Evolutionary conservation across 2,797 vertebrate species (phyloP).

Genomic region (Gymnocypris eckloni): DNA sequence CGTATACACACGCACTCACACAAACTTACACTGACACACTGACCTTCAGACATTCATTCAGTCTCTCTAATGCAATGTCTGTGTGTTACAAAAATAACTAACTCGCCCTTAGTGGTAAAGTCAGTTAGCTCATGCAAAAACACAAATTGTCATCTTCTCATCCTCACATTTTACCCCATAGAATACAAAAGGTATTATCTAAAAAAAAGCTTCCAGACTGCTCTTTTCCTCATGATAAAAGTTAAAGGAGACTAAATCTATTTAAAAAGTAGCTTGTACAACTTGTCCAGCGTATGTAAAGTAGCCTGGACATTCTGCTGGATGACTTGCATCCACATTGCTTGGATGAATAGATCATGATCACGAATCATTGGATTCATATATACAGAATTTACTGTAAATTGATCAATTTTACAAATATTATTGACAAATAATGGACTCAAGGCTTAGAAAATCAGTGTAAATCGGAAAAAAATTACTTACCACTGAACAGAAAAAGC

Average conservation of each 20-base stretch:
- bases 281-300: not conserved
- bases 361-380: not conserved
- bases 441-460: not conserved
- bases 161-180: not conserved
- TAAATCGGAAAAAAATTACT: not conserved
- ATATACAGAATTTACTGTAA: not conserved
- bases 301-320: not conserved
- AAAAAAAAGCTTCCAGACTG: not conserved
- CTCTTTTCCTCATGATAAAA: not conserved
- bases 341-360: not conserved
- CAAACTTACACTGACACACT: slow-evolving; percentile 36
- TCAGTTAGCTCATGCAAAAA: not conserved
- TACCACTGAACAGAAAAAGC: not conserved
- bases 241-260: not conserved
- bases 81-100: slow-evolving; percentile 35
- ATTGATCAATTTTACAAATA: not conserved
- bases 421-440: not conserved
- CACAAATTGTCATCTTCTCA: not conserved
- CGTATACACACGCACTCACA: not conserved
- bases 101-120: not conserved
- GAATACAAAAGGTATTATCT: not conserved
- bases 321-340: not conserved
- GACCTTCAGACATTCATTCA: slow-evolving; percentile 54
- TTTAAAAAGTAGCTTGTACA: not conserved
- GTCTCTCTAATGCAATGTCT: slow-evolving; percentile 28